Percentiles rank a stretch among this genome's conserved stretches.
Conservation (phyloP, 2,888 invertebrate species). For the Drosophila setosimentum region DNA sequence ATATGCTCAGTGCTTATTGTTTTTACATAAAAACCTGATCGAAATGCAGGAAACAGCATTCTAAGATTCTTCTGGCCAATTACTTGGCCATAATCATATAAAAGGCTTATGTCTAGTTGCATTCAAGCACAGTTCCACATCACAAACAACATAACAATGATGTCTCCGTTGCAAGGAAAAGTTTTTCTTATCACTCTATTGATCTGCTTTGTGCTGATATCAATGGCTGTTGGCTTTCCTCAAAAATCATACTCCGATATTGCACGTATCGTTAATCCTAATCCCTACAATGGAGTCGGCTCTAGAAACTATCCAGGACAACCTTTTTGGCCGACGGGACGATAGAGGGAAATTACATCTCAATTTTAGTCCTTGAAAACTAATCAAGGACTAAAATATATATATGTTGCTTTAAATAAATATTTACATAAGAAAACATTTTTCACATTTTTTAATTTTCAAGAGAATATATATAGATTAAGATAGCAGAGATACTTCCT, state of each 20-base stretch:
- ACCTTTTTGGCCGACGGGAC: slow-evolving; percentile 8
- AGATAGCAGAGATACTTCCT: background rate
- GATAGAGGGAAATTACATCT: background rate
- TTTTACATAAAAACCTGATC: slow-evolving; percentile 8
- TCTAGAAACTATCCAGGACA: slow-evolving; percentile 12
- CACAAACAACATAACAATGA: background rate
- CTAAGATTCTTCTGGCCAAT: slow-evolving; percentile 1
- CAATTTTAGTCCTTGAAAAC: background rate
- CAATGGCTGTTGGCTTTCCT: background rate
- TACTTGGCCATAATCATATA: slow-evolving; percentile 7
- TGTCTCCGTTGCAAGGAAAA: slow-evolving; percentile 20
- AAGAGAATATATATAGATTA: background rate
- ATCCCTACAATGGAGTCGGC: slow-evolving; percentile 7
- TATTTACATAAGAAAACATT: background rate
- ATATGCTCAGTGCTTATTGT: background rate
- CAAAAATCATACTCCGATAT: slow-evolving; percentile 12
- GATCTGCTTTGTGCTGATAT: slow-evolving; percentile 1
- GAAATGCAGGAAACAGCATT: slow-evolving; percentile 11
- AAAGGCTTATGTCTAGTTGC: slow-evolving; percentile 10
- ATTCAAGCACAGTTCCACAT: slow-evolving; percentile 15
- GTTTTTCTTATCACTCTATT: slow-evolving; percentile 9
- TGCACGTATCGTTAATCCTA: slow-evolving; percentile 12
- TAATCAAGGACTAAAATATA: too few relatives aligned
- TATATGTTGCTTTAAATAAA: slow-evolving; percentile 1
- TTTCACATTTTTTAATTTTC: background rate